Conservation (phyloP, 1,140 invertebrate species). For the roundworm (Caenorhabditis elegans) region WBcel235 BX284604.4:9727001-9727500, state of each 20-base stretch:
- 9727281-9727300: not conserved
- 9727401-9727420: too few relatives aligned
- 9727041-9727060: not conserved
- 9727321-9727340: not conserved
- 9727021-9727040: not conserved
- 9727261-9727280: not conserved
- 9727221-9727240: too few relatives aligned
- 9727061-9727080: not conserved
- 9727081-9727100: not conserved
- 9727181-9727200: too few relatives aligned
- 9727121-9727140: not conserved
- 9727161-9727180: not conserved
- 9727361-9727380: not conserved
- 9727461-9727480: not conserved
- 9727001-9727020: too few relatives aligned
- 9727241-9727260: too few relatives aligned
- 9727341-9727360: conserved; percentile 12
- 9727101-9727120: not conserved
- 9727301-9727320: not conserved
- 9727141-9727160: not conserved
- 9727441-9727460: not conserved
- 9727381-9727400: not conserved
- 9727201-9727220: too few relatives aligned
- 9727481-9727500: not conserved
- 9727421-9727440: not conserved